Evolutionary conservation across 2,888 invertebrate species (phyloP).

Genomic region (Eilema depressum): DNA sequence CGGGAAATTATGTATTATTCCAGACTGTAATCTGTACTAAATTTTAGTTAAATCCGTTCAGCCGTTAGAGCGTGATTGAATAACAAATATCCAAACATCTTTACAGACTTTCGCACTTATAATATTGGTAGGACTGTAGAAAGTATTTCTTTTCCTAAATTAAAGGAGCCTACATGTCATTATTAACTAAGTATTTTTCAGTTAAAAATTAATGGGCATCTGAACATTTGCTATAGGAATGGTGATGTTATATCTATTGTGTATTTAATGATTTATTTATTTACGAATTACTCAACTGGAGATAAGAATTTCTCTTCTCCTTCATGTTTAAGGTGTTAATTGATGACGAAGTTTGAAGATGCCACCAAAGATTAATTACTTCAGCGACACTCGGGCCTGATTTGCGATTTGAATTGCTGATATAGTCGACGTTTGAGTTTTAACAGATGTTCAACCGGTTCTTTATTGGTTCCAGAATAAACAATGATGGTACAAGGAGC

Average conservation of each 20-base stretch:
- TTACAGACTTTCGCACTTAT: no score
- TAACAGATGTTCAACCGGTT: constrained; percentile 59
- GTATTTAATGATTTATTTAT: not conserved
- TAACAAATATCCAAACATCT: no score
- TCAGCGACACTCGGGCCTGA: constrained; percentile 50
- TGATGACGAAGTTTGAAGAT: constrained; percentile 23
- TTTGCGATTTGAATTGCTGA: constrained; percentile 69
- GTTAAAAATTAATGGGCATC: no score
- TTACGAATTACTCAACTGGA: not conserved
- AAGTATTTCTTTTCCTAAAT: no score
- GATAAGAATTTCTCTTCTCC: not conserved
- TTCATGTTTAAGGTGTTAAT: not conserved
- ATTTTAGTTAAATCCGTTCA: no score
- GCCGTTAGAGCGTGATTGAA: no score
- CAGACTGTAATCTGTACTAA: no score
- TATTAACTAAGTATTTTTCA: no score
- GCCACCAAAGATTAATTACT: constrained; percentile 41
- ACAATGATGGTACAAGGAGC: constrained; percentile 5
- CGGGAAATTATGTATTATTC: no score
- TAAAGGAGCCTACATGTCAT: no score
- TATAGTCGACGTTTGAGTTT: constrained; percentile 50
- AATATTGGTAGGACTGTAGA: no score
- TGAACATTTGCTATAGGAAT: no score
- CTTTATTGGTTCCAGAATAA: constrained; percentile 42
- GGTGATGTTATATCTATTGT: not conserved